Conservation (phyloP, 2,113 vertebrate genomes). For the Centropus unirufus region DNA sequence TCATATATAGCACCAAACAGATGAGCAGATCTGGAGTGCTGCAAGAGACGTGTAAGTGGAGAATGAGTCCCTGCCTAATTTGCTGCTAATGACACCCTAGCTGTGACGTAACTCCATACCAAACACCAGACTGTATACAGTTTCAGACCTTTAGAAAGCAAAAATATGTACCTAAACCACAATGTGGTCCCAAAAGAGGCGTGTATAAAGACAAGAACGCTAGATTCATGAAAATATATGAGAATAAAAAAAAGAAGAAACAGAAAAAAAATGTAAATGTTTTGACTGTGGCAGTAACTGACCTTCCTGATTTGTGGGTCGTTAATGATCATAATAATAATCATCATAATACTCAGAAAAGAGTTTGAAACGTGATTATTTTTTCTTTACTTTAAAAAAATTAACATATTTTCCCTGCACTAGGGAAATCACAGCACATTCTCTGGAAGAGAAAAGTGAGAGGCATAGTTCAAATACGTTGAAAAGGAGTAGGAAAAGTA, state of each 20-base stretch:
- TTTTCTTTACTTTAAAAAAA: background rate
- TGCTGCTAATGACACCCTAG: background rate
- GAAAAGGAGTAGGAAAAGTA: background rate
- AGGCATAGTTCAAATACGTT: background rate
- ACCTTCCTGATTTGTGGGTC: background rate
- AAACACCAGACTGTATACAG: background rate
- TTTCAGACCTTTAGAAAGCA: background rate
- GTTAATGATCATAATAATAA: too few relatives aligned
- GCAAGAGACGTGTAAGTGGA: background rate
- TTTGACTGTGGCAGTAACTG: background rate
- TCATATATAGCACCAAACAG: background rate
- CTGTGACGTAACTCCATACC: background rate
- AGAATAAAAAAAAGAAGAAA: background rate
- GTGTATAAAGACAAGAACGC: background rate
- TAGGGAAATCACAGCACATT: background rate
- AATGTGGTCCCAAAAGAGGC: background rate
- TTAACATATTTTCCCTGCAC: background rate
- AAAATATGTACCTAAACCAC: background rate
- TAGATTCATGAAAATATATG: background rate
- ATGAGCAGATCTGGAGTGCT: background rate
- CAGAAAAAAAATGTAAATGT: background rate
- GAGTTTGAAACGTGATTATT: background rate
- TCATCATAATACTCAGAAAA: background rate
- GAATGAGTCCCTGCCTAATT: conserved; percentile 1
- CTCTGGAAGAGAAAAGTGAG: background rate